Base-by-base conservation (phyloP, 2,888 invertebrate species). In the Noctua janthina region DNA sequence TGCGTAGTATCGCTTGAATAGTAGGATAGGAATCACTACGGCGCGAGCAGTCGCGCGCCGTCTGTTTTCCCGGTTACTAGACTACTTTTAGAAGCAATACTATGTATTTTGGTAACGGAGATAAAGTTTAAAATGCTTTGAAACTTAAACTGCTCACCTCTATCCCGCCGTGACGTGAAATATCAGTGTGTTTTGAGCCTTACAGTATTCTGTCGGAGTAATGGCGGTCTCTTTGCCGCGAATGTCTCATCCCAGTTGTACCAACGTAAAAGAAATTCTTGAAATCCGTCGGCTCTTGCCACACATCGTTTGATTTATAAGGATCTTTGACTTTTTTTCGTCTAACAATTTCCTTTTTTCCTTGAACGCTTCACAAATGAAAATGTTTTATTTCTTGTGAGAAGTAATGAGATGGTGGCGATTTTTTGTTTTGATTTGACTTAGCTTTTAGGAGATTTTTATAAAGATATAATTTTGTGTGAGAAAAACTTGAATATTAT, bases 241-340 rank as follows among this genome's bases (percentile, higher is more conserved):
- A 87, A 87, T 84, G 74, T 83, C 78, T 83, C 56, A 69, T 77
- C 79, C 78, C 79, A 76, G 80, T 82, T 77, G 85, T 86, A 78
- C 49, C 54, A 81, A 79, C 64, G 74, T 62, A 71, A 80, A 85
- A 78, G 66, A 83, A 83, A 75, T 62, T 78, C 68, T 70, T 67
- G 78, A 70, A 83, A 82, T 82, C 73, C 76, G 62, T 74, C 75
- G 74, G 62, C 56, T 74, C 49, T 67, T 69, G 62, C 80, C 87
- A 87, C 81, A 87, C 79, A 78, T 89, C 83, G 78, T 81, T 86
- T 87, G 85, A 87, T 86, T 87, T 82, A 80, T 83, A 79, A 69
- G 75, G 74, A 81, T 84, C 85, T 86, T 83, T 86, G 87, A 84
- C 56, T 83, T 84, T 86, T 84, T 86, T 68, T 49, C 39, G 54